Base-by-base conservation (phyloP, 2,797 vertebrate species). In the Clarias pachynema region DNA sequence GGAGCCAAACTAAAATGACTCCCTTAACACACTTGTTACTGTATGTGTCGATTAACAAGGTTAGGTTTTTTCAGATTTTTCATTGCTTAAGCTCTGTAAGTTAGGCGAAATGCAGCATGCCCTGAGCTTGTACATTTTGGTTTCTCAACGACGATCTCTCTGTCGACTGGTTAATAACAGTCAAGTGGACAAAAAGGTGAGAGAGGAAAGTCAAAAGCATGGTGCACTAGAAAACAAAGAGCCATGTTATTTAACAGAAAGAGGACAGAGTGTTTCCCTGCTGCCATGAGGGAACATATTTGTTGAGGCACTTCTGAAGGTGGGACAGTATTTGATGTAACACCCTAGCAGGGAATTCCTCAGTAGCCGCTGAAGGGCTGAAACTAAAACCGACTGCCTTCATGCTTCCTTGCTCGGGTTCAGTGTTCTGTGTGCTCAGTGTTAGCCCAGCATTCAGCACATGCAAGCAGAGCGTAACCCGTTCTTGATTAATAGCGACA, bases 281-380 rank as follows among this genome's bases (percentile, higher is more conserved):
- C 85, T 86, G 72, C 82, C 37, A 44, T 40, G 82, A 83, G 26
- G 65, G 81, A 88, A 89, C 85, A 88, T 94, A 90, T 94, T 95
- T 95, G 90, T 91, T 9, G 88, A 94, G 92, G 93, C 91, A 90
- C 92, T 91, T 93, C 90, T 89, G 91, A 94, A 90, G 93, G 93
- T 87, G 92, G 93, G 91, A 93, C 89, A 90, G 91, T 96, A 92
- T 97, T 97, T 97, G 95, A 96, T 94, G 93, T 95, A 95, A 95
- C 96, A 95, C 94, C 94, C 94, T 95, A 92, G 94, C 94, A 93
- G 94, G 90, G 94, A 96, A 96, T 95, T 96, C 94, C 95, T 92
- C 95, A 95, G 93, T 91, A 95, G 92, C 93, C 89, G 88, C 93
- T 89, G 92, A 95, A 95, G 93, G 92, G 90, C 91, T 92, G 93